Evolutionary conservation across 2,113 vertebrate species (phyloP).

Genomic region (Burhinus oedicnemus): DNA sequence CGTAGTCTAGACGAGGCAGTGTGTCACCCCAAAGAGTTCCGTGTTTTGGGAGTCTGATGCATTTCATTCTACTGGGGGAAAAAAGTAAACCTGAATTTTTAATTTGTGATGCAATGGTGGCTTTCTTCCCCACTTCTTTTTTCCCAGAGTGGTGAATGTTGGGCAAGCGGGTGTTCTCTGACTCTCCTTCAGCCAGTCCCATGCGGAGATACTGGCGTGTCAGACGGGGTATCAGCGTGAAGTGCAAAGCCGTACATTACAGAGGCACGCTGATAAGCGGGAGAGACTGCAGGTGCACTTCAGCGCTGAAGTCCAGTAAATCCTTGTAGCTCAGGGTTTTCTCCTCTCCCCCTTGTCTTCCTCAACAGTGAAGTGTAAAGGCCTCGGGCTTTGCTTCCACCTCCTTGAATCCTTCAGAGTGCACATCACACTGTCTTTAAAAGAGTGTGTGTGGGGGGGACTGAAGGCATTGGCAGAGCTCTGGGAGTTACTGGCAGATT

Average conservation of each 20-base stretch:
- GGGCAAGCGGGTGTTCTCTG: not conserved
- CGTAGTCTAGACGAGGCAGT: not conserved
- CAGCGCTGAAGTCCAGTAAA: not conserved
- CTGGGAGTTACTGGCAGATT: slow-evolving; percentile 62
- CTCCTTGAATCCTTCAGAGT: slow-evolving; percentile 40
- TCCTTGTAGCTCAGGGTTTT: not conserved
- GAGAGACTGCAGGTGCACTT: slow-evolving; percentile 6
- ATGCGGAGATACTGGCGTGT: accelerated
- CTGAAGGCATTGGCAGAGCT: slow-evolving; percentile 44
- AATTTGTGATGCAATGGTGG: accelerated
- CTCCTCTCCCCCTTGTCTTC: slow-evolving; percentile 28
- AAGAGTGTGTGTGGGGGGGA: slow-evolving; percentile 8
- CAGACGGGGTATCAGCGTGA: not conserved
- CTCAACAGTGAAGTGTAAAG: slow-evolving; percentile 18
- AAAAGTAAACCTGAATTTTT: not conserved
- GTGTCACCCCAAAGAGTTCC: not conserved
- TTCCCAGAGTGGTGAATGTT: not conserved
- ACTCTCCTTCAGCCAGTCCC: not conserved
- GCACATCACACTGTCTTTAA: slow-evolving; percentile 57
- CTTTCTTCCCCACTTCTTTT: accelerated
- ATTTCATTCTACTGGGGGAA: not conserved
- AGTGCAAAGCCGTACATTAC: not conserved
- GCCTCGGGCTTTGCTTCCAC: slow-evolving; percentile 51
- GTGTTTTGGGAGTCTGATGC: not conserved
- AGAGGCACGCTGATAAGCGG: not conserved